Percentiles rank a stretch among this genome's conserved stretches.
phyloP scores from a whole-genome alignment of 2,797 vertebrate species.

The Paedocypris micromegethes region DNA sequence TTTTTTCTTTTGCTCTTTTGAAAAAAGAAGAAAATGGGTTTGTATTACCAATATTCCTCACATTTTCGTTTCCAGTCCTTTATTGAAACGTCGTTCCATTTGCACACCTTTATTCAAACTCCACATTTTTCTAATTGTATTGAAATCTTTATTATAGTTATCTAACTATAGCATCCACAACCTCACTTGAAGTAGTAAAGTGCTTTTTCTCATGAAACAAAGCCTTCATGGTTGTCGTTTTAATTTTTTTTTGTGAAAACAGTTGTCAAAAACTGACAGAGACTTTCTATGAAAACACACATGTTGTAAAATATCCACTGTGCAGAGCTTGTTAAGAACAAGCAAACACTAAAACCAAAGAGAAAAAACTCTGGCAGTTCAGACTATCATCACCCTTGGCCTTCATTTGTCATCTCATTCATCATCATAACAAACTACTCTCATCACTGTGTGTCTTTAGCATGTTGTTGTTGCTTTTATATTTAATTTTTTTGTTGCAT shows the following conservation, averaged over 20 bases:
- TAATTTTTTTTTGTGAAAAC: conserved; percentile 71
- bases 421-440: conserved; percentile 6
- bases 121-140: conserved; percentile 12
- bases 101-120: conserved; percentile 32
- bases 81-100: conserved; percentile 57
- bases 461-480: conserved; percentile 54
- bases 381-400: conserved; percentile 89
- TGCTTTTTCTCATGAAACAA: conserved; percentile 55
- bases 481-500: conserved; percentile 40
- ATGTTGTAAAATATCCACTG: conserved; percentile 46
- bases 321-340: conserved; percentile 19
- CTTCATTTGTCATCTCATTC: conserved; percentile 51
- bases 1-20: conserved; percentile 70
- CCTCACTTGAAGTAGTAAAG: conserved; percentile 48
- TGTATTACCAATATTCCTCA: conserved; percentile 72
- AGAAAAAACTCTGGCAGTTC: conserved; percentile 74
- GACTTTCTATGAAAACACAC: conserved; percentile 70
- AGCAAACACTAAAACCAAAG: conserved; percentile 14
- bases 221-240: conserved; percentile 57
- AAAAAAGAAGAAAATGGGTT: conserved; percentile 85
- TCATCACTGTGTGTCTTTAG: conserved; percentile 53
- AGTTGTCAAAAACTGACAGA: conserved; percentile 78
- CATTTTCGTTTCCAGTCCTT: conserved; percentile 59
- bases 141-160: background rate
- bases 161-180: conserved; percentile 11